Evolutionary conservation across 2,797 vertebrate species (phyloP), one percentile per base, ranked within the genome.

Genomic region (Calcarius lapponicus): DNA sequence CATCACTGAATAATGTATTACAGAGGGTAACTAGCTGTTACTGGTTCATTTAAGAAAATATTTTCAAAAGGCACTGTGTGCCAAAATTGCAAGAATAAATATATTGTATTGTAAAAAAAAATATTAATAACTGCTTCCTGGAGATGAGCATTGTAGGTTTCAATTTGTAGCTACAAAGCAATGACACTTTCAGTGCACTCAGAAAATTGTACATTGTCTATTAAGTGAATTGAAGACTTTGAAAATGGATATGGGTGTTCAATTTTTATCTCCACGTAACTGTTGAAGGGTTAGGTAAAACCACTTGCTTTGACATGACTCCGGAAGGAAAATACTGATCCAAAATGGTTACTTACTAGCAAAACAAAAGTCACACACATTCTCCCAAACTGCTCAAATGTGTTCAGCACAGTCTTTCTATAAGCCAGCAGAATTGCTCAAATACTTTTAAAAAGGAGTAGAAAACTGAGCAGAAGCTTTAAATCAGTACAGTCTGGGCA

Each of bases 401-500:
- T 93, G 38, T 93, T 91, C 89, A 66, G 64, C 48, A 64, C 60
- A 65, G 67, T 79, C 90, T 97, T 97, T 65, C 65, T 94, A 24
- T 66, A 95, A 96, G 73, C 72, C 36, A 8, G 64, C 69, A 85
- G 92, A 90, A 75, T 65, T 47, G 38, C 86, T 81, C 81, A 94
- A 96, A 65, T 65, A 54, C 92, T 94, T 95, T 71, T 88, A 75
- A 94, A 95, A 97, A 96, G 24, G 70, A 95, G 95, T 88, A 75
- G 91, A 95, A 71, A 50, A 95, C 74, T 95, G 95, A 85, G 90
- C 66, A 91, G 53, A 73, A 92, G 93, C 95, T 97, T 96, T 97
- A 97, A 97, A 96, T 97, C 95, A 95, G 91, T 91, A 93, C 88
- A 94, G 91, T 87, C 86, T 96, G 96, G 93, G 96, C 96, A 97